These are phyloP conservation scores for Barypeithes pellucidus DNA, from an alignment of 2,888 invertebrate genomes.

Conservation along the genomic window DNA sequence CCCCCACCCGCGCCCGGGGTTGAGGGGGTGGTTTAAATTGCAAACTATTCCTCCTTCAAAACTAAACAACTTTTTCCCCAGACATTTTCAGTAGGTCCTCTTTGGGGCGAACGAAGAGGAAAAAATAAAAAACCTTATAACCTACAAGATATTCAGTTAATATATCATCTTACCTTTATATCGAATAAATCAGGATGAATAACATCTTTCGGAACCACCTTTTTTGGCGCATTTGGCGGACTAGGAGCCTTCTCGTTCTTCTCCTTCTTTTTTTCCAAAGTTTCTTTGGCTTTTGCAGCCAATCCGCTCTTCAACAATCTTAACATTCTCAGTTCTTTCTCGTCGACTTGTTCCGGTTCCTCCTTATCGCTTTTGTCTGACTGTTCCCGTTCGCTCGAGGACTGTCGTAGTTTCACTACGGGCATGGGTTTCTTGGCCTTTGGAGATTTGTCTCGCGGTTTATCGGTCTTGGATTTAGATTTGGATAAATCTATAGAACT, in stretches of 20 bases:
- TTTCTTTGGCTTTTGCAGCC: conserved; percentile 83
- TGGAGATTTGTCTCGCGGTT: conserved; percentile 35
- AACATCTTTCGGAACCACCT: not conserved
- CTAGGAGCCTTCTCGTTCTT: conserved; percentile 35
- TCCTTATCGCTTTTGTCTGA: conserved; percentile 69
- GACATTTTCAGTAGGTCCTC: too few relatives aligned
- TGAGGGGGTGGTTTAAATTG: too few relatives aligned
- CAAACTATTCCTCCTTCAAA: too few relatives aligned
- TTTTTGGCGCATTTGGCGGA: conserved; percentile 28
- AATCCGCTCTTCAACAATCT: conserved; percentile 78
- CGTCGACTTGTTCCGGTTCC: conserved; percentile 76
- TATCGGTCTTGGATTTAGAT: conserved; percentile 34
- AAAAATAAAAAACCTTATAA: conserved; percentile 3
- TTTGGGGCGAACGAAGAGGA: too few relatives aligned
- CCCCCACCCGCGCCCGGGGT: too few relatives aligned
- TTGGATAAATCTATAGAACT: conserved; percentile 50
- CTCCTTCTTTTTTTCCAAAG: conserved; percentile 74
- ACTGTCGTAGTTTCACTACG: conserved; percentile 72
- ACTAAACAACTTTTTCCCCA: too few relatives aligned
- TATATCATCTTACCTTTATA: conserved; percentile 60
- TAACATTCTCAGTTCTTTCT: conserved; percentile 80
- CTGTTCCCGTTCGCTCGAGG: conserved; percentile 75
- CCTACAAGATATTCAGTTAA: too few relatives aligned
- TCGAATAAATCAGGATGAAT: conserved; percentile 67
- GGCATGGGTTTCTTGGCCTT: conserved; percentile 68